A percentile compares a stretch with the other conserved stretches of the same genome.
Conservation (phyloP, 2,113 vertebrate species). For the Sitta europaea region DNA sequence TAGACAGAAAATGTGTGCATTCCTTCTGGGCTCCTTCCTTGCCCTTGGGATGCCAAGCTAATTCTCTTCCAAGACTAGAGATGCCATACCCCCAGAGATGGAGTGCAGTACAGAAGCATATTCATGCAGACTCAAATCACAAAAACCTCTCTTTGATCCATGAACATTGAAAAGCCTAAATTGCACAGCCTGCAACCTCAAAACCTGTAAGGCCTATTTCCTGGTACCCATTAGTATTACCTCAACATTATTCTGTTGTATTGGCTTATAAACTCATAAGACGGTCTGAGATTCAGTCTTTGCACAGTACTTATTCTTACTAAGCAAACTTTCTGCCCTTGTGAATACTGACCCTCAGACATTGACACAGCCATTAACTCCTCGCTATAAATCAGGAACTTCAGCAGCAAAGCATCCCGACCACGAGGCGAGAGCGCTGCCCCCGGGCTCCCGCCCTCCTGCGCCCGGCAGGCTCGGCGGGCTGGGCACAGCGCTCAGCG, state of each 20-base stretch:
- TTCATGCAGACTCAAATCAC: neutral
- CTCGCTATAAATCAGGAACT: neutral
- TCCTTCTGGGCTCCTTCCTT: neutral
- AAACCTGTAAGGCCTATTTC: neutral
- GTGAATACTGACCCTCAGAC: neutral
- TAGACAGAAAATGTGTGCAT: neutral
- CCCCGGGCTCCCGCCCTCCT: neutral
- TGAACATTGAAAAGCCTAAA: neutral
- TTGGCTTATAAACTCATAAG: neutral
- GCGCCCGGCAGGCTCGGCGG: neutral
- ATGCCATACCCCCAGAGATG: neutral
- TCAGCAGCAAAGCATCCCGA: neutral
- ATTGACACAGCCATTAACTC: neutral
- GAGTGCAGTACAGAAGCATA: neutral
- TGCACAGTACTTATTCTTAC: neutral
- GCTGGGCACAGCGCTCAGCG: neutral
- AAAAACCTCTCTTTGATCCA: neutral
- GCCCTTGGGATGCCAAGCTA: neutral
- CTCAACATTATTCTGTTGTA: neutral
- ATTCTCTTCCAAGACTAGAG: neutral
- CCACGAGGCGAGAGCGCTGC: neutral
- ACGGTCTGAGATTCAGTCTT: neutral
- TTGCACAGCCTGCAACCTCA: neutral
- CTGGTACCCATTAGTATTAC: neutral
- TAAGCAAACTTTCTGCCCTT: neutral